Base-by-base conservation (phyloP, 2,797 vertebrate genomes). In the Mormyrops attenuatus region DNA sequence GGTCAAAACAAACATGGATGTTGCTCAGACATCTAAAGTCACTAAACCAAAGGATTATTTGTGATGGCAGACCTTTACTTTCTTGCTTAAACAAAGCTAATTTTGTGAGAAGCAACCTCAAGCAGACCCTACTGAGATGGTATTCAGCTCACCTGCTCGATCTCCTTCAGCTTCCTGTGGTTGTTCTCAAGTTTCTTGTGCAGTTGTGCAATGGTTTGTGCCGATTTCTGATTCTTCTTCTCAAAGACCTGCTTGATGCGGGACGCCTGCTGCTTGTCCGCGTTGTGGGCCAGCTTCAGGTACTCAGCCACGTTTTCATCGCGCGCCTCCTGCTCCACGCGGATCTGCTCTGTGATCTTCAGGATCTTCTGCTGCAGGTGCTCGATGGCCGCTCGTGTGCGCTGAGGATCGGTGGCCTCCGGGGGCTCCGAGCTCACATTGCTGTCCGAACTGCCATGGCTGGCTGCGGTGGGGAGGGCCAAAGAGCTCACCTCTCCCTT, bases 201-300 rank as follows among this genome's bases (percentile, higher is more conserved):
- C 93, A 99, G 95, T 93, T 99, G 98, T 0, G 98, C 97, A 0
- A 99, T 99, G 92, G 97, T 99, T 95, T 99, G 98, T 0, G 98
- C 98, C 0, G 98, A 99, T 90, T 99, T 99, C 95, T 99, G 98
- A 93, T 99, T 99, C 95, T 99, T 99, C 96, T 99, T 99, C 96
- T 99, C 98, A 0, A 99, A 99, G 88, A 99, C 98, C 94, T 99
- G 98, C 93, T 99, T 99, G 96, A 99, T 99, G 91, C 98, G 97
- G 0, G 97, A 97, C 0, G 97, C 98, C 94, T 99, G 98, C 94
- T 99, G 98, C 92, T 97, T 98, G 96, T 99, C 98, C 0, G 98
- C 98, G 15, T 99, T 99, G 95, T 99, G 98, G 90, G 98, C 98
- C 91, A 99, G 93, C 94, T 99, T 99, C 92, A 99, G 95, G 94